phyloP scores from a whole-genome alignment of 1,140 invertebrate genomes.

The Neodiprion virginianus region DNA sequence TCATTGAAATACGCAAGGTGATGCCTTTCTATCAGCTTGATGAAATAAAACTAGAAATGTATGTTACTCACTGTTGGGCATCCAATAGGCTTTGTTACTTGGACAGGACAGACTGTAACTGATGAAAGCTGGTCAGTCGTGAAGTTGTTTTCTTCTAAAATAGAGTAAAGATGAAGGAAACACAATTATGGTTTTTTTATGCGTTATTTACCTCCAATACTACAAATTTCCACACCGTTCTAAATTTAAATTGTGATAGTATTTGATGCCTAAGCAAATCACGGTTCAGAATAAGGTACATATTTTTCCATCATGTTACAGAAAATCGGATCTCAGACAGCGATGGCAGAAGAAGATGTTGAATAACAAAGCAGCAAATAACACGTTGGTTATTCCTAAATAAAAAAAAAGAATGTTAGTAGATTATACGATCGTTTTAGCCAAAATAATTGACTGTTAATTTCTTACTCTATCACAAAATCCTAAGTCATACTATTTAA shows the following conservation, averaged over 20 bases:
- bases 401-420: slow-evolving; percentile 28
- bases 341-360: slow-evolving; percentile 58
- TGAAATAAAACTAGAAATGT: too few species aligned
- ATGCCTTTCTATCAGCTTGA: too few species aligned
- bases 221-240: too few species aligned
- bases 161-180: neutral
- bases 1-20: too few species aligned
- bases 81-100: too few species aligned
- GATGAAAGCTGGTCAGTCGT: too few species aligned
- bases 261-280: too few species aligned
- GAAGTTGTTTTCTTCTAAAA: too few species aligned
- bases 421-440: neutral
- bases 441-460: neutral
- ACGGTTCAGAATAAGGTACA: too few species aligned
- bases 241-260: too few species aligned
- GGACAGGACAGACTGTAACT: too few species aligned
- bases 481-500: slow-evolving; percentile 8
- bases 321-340: slow-evolving; percentile 45
- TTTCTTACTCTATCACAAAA: slow-evolving; percentile 7
- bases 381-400: slow-evolving; percentile 41
- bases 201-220: neutral
- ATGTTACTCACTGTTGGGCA: too few species aligned
- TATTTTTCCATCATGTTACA: slow-evolving; percentile 35
- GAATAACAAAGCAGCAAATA: slow-evolving; percentile 46
- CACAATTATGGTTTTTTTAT: neutral